phyloP scores from a whole-genome alignment of 2,113 vertebrate genomes.

The Dipodomys merriami region DNA sequence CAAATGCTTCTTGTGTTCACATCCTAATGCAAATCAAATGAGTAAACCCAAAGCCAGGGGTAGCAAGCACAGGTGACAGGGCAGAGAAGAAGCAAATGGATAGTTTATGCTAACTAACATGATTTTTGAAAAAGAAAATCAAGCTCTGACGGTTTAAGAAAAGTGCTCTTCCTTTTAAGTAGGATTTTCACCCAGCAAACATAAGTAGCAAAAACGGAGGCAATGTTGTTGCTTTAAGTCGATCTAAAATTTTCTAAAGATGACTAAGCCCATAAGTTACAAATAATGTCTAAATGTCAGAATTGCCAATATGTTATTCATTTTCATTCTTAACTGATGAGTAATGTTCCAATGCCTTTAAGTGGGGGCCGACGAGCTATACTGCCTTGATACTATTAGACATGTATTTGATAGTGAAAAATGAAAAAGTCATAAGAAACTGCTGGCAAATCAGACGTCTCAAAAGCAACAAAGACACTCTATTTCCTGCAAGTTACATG shows the following conservation, averaged over 20 bases:
- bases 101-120: neutral
- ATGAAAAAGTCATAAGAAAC: constrained; percentile 17
- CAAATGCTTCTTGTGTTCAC: neutral
- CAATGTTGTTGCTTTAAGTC: neutral
- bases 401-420: constrained; percentile 58
- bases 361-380: constrained; percentile 50
- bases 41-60: neutral
- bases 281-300: constrained; percentile 25
- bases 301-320: constrained; percentile 60
- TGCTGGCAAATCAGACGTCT: neutral
- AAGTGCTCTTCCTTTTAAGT: neutral
- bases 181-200: neutral
- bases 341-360: constrained; percentile 42
- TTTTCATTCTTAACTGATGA: constrained; percentile 65
- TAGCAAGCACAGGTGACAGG: neutral
- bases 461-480: neutral
- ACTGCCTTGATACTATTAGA: constrained; percentile 41
- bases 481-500: neutral
- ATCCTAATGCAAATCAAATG: neutral
- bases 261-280: constrained; percentile 16
- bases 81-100: neutral
- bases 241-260: constrained; percentile 20
- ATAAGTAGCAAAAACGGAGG: constrained; percentile 1
- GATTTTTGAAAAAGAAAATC: neutral
- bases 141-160: neutral